Base-by-base conservation (phyloP, 2,113 vertebrate genomes). In the Laterallus jamaicensis region DNA sequence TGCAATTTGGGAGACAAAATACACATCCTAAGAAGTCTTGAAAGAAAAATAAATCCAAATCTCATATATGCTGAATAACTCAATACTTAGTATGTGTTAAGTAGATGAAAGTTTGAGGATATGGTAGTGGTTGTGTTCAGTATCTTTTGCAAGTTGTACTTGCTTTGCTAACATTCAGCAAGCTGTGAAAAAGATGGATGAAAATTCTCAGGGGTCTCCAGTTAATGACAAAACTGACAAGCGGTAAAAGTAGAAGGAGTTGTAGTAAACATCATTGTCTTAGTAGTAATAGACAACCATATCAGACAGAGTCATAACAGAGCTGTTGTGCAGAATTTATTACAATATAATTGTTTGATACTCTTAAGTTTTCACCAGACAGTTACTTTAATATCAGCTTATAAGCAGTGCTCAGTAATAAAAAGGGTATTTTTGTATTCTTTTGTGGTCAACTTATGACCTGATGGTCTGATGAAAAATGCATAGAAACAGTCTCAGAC, bases 61-160 rank as follows among this genome's bases (percentile, higher is more conserved):
- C 10, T 47, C 40, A 39, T 73, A 9, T 40, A 20, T 22, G 1
- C 11, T 67, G 13, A n/a, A 78, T 74, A 29, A 47, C 18, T 22
- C 40, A 82, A 19, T n/a, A 75, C 7, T 18, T 82, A 85, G 75
- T 35, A 39, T 44, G 24, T 4, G 1, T 28, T 20, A 21, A 75
- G 3, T 8, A 39, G 4, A 5, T 39, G 19, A 60, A 69, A 73
- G 24, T 35, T 75, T 0, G 0, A 76, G 22, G 20, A 26, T 0
- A 0, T 17, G 6, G 7, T 54, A 7, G 6, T 71, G 35, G 5
- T 49, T 40, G 5, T 19, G 4, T 71, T 76, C 26, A 50, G 2
- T 39, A 20, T 26, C 6, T 84, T 52, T 73, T 83, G 29, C 19
- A 68, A 82, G 19, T 5, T 29, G 3, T 37, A 39, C 10, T 28